Evolutionary conservation across 2,113 vertebrate species (phyloP).

Genomic region (Podarcis raffonei): DNA sequence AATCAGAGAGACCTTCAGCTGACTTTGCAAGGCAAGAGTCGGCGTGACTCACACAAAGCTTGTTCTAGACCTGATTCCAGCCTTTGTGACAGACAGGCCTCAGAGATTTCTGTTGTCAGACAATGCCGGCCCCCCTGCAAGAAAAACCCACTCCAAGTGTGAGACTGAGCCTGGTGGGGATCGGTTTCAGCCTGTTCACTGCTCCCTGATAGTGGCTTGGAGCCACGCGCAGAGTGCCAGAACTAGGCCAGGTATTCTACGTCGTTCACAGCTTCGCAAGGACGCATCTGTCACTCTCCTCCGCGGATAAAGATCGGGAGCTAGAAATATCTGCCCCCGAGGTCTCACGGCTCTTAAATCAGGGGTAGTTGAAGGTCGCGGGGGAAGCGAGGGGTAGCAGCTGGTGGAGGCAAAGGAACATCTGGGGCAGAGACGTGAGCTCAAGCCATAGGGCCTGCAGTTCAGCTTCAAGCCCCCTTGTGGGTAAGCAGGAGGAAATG

Average conservation of each 20-base stretch:
- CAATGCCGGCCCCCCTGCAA: too few relatives aligned
- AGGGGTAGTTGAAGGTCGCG: too few relatives aligned
- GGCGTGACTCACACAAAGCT: not conserved
- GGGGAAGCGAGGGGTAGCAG: too few relatives aligned
- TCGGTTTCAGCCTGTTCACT: not conserved
- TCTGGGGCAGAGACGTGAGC: too few relatives aligned
- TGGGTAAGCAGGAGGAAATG: too few relatives aligned
- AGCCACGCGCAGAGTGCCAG: not conserved
- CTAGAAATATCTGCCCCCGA: not conserved
- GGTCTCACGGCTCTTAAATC: too few relatives aligned
- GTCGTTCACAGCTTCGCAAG: not conserved
- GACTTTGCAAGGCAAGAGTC: not conserved
- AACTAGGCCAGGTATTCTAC: not conserved
- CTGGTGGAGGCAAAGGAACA: too few relatives aligned
- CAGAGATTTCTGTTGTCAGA: too few relatives aligned
- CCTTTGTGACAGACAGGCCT: not conserved
- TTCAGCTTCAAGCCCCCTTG: too few relatives aligned
- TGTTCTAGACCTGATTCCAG: not conserved
- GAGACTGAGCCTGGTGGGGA: not conserved
- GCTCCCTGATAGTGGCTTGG: not conserved
- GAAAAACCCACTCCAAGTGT: too few relatives aligned
- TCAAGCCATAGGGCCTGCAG: too few relatives aligned
- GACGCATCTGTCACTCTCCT: not conserved
- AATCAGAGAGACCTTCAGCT: not conserved
- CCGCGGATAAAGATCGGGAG: not conserved